Percentiles rank a stretch among this genome's conserved stretches.
These are phyloP conservation scores for Lamellibrachia columna DNA, from an alignment of 2,888 invertebrate genomes.

Conservation along the genomic window DNA sequence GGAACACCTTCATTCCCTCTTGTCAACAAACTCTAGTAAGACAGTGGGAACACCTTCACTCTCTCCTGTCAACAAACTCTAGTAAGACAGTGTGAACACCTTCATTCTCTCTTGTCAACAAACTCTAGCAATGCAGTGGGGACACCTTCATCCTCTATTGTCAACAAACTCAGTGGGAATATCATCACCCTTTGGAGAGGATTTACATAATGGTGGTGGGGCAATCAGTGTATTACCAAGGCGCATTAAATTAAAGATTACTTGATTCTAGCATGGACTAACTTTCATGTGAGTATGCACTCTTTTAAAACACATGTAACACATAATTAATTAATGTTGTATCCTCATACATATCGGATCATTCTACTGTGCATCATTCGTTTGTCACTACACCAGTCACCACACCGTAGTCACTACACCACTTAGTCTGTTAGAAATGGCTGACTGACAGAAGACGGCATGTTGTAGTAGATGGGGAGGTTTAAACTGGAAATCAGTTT, in stretches of 20 bases:
- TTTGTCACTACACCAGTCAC: no score
- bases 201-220: not conserved
- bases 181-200: not conserved
- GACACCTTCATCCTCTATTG: no score
- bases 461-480: no score
- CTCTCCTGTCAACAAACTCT: conserved; percentile 57
- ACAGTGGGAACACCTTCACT: no score
- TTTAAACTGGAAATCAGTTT: no score
- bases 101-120: conserved; percentile 46
- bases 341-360: not conserved
- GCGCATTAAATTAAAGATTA: not conserved
- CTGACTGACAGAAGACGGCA: no score
- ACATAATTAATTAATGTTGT: not conserved
- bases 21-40: conserved; percentile 18
- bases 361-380: no score
- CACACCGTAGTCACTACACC: no score
- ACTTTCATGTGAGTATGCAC: no score
- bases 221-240: not conserved
- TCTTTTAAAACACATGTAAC: not conserved
- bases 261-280: not conserved
- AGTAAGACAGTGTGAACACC: conserved; percentile 14
- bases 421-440: no score
- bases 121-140: conserved; percentile 48
- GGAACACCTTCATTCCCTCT: no score
- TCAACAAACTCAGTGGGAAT: not conserved